Percentiles rank a stretch among this genome's conserved stretches.
Evolutionary conservation across 1,140 invertebrate genomes (phyloP).

Genomic region (Hycleus cichorii): DNA sequence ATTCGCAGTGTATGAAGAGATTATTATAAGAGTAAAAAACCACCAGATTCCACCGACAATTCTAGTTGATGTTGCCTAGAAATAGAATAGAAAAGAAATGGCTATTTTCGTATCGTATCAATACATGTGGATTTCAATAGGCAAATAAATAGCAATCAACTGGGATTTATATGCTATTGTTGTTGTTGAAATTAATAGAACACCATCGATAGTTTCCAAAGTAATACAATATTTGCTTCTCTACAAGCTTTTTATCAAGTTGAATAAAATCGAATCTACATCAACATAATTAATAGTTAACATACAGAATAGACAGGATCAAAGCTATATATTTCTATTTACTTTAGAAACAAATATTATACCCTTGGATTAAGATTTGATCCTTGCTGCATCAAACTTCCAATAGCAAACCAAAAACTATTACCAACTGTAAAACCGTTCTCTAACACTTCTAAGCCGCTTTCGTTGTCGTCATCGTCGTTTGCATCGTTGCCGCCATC

Average conservation of each 20-base stretch:
- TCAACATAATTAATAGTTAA: too few relatives aligned
- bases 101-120: too few relatives aligned
- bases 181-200: neutral
- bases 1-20: slow-evolving; percentile 85
- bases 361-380: slow-evolving; percentile 68
- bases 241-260: too few relatives aligned
- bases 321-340: too few relatives aligned
- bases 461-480: neutral
- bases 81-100: neutral
- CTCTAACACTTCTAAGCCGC: slow-evolving; percentile 27
- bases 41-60: slow-evolving; percentile 79
- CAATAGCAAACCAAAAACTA: slow-evolving; percentile 75
- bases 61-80: slow-evolving; percentile 60
- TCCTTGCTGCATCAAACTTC: slow-evolving; percentile 78
- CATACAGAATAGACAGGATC: too few relatives aligned
- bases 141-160: too few relatives aligned
- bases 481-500: neutral
- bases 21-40: slow-evolving; percentile 85
- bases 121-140: too few relatives aligned
- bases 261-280: too few relatives aligned
- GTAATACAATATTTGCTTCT: too few relatives aligned
- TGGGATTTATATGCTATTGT: neutral
- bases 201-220: too few relatives aligned
- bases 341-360: too few relatives aligned
- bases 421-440: slow-evolving; percentile 65